A percentile compares a stretch with the other conserved stretches of the same genome.
These are phyloP conservation scores for Apostichopus leukothele DNA, from an alignment of 53 echinoderm and acorn worm species.

Conservation along the genomic window DNA sequence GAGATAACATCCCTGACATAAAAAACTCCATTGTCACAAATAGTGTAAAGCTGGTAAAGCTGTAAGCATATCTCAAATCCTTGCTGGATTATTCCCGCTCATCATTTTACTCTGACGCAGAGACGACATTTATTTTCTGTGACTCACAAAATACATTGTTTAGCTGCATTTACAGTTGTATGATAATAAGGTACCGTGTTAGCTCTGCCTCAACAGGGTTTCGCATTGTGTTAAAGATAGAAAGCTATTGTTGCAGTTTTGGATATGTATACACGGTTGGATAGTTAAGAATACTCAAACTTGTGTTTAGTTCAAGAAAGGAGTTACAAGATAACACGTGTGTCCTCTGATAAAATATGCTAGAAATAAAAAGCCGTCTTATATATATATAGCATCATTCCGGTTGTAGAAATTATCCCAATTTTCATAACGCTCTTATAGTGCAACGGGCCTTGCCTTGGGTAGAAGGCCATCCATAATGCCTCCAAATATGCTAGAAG, in stretches of 20 bases:
- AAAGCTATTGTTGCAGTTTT: not conserved
- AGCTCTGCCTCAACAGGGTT: not conserved
- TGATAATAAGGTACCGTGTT: not conserved
- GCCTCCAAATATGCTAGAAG: too few species aligned
- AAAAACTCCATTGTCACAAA: not conserved
- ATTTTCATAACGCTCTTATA: too few species aligned
- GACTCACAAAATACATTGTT: not conserved
- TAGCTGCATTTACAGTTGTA: not conserved
- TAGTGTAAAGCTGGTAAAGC: too few species aligned
- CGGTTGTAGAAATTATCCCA: too few species aligned
- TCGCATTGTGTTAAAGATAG: not conserved
- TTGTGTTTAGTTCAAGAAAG: not conserved
- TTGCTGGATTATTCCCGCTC: not conserved
- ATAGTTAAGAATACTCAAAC: not conserved
- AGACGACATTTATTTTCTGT: not conserved
- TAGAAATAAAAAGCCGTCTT: too few species aligned
- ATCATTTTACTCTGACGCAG: not conserved
- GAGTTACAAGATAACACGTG: not conserved
- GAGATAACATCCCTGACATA: not conserved
- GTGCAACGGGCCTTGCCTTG: too few species aligned
- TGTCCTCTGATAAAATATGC: too few species aligned
- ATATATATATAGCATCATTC: too few species aligned
- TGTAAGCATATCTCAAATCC: too few species aligned
- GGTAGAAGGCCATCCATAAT: too few species aligned
- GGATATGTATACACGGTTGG: not conserved